phyloP scores from a whole-genome alignment of 2,888 invertebrate genomes.

The Chrysomela aeneicollis region DNA sequence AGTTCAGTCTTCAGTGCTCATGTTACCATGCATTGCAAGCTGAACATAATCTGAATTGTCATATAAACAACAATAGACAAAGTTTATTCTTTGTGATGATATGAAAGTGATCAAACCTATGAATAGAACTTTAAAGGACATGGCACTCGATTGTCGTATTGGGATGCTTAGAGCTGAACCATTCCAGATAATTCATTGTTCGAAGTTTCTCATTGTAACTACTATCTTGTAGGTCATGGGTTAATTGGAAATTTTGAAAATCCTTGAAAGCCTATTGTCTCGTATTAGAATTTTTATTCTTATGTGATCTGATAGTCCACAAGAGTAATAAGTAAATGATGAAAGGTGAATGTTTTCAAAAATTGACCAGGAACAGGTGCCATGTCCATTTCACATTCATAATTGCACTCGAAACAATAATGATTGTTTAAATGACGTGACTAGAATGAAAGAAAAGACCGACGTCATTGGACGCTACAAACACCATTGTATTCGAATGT shows the following conservation, averaged over 20 bases:
- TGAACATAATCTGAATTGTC: constrained; percentile 40
- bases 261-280: too few relatives aligned
- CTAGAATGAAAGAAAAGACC: too few relatives aligned
- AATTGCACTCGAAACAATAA: background rate
- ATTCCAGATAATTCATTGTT: background rate
- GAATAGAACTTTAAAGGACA: background rate
- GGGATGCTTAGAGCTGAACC: too few relatives aligned
- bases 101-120: constrained; percentile 9
- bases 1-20: constrained; percentile 36
- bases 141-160: too few relatives aligned
- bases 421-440: background rate
- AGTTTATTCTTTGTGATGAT: constrained; percentile 25
- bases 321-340: too few relatives aligned
- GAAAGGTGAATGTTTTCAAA: too few relatives aligned
- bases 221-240: too few relatives aligned
- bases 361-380: background rate
- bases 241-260: too few relatives aligned
- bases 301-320: too few relatives aligned
- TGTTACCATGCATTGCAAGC: constrained; percentile 37
- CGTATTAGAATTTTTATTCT: too few relatives aligned
- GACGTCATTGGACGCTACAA: too few relatives aligned
- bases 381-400: background rate
- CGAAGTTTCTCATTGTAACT: background rate
- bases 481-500: too few relatives aligned
- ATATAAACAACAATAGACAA: constrained; percentile 40